Base-by-base conservation (phyloP, 2,797 vertebrate genomes). In the Lepilemur septentrionalis region DNA sequence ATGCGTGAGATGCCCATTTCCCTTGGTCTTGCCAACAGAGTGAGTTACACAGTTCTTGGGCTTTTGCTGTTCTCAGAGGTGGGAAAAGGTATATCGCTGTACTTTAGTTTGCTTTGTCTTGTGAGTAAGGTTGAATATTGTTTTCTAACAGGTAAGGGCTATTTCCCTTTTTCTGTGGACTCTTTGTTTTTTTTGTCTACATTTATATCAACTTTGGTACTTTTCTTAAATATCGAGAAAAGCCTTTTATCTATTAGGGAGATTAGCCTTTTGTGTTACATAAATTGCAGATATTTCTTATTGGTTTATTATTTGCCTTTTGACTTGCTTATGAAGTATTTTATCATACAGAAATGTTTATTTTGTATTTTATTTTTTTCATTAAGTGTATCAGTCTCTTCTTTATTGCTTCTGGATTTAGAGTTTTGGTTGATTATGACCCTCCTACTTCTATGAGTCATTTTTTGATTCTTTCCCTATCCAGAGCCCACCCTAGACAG, bases 331-430 rank as follows among this genome's bases (percentile, higher is more conserved):
- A 38, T 91, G 70, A 88, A 78, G 20, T 65, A 46, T 84, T 92
- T 90, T 73, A 70, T 61, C 65, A 35, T 38, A 43, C 52, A 94
- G 46, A 83, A 46, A 32, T 75, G 50, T 15, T 79, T 89, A 12
- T 52, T 91, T 83, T 38, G 78, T 76, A 30, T 46, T 65, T 90
- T 76, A 73, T 80, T 20, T 20, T 55, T 55, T 55, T 20, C 52
- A 48, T 94, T 81, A 75, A 95, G 80, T 57, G 25, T 90, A 48
- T 59, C 57, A 38, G 1, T 70, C 8, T 87, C 20, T 91, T 78
- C 38, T 89, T 9, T 89, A 78, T 63, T 96, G 55, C n/a, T 89
- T 85, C 59, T 94, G 63, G 86, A 85, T 89, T 94, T 95, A 75
- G 72, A 85, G 52, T 95, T 93, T 73, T 75, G 65, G 57, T 70